phyloP scores from a whole-genome alignment of 1,140 invertebrate species.

The Papilio helenus region DNA sequence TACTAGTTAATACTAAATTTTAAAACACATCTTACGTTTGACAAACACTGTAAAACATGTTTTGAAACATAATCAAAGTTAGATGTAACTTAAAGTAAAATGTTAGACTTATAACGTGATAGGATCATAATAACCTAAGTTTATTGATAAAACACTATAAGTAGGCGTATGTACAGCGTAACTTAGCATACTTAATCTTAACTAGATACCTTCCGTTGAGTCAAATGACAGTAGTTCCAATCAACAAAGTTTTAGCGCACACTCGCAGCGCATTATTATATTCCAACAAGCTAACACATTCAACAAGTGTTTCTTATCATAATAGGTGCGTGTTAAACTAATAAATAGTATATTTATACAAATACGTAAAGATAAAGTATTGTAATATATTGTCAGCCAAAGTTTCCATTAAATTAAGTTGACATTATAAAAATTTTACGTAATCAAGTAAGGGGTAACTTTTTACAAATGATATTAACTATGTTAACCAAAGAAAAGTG shows the following conservation, averaged over 20 bases:
- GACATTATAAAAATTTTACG: no score
- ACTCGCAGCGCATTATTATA: conserved; percentile 59
- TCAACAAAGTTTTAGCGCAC: conserved; percentile 61
- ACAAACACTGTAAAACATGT: conserved; percentile 30
- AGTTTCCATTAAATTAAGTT: neutral
- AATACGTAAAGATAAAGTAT: neutral
- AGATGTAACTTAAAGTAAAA: neutral
- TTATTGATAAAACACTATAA: neutral
- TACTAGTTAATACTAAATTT: neutral
- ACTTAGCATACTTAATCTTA: no score
- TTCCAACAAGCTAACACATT: conserved; percentile 54
- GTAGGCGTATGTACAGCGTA: no score
- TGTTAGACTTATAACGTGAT: neutral
- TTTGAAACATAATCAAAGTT: conserved; percentile 35
- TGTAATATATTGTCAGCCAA: neutral
- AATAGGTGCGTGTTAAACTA: no score
- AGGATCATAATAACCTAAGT: neutral
- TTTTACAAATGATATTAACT: no score
- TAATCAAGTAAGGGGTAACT: no score
- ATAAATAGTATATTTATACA: neutral
- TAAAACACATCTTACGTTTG: neutral
- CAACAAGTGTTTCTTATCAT: neutral
- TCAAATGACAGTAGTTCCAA: no score
- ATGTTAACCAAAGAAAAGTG: no score
- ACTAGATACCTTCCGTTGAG: no score